A percentile compares a stretch with the other conserved stretches of the same genome.
Conservation (phyloP, 2,888 invertebrate genomes). For the Leptura quadrifasciata region DNA sequence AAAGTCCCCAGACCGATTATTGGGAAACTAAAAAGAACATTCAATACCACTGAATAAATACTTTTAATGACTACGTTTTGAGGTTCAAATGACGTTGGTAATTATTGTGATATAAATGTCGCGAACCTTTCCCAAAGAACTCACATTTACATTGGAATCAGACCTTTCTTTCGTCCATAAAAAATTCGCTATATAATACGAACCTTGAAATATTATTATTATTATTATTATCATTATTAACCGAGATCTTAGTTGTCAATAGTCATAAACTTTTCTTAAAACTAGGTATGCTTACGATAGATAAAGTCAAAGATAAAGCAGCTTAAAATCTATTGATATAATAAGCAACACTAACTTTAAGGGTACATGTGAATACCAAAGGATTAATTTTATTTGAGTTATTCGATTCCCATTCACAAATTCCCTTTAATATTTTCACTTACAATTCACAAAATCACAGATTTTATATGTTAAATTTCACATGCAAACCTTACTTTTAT, state of each 20-base stretch:
- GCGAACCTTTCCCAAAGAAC: too few relatives aligned
- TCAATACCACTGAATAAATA: too few relatives aligned
- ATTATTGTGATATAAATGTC: too few relatives aligned
- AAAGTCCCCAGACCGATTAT: too few relatives aligned
- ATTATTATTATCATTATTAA: too few relatives aligned
- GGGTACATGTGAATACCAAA: not conserved
- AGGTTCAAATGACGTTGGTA: too few relatives aligned
- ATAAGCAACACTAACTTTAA: not conserved
- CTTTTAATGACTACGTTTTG: too few relatives aligned
- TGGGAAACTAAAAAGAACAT: too few relatives aligned
- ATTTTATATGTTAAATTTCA: slow-evolving; percentile 22
- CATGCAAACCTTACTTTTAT: slow-evolving; percentile 11
- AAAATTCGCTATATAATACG: too few relatives aligned
- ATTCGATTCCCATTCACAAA: not conserved
- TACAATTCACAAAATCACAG: slow-evolving; percentile 23
- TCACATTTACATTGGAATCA: too few relatives aligned
- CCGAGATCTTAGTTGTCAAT: not conserved
- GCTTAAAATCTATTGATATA: not conserved
- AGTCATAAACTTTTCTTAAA: not conserved
- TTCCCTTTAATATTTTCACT: not conserved
- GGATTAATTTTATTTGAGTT: not conserved
- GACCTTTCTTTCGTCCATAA: too few relatives aligned
- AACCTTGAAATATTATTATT: too few relatives aligned
- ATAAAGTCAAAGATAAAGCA: not conserved
- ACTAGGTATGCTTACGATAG: not conserved